Percentiles rank a stretch among this genome's conserved stretches.
Evolutionary conservation across 2,113 vertebrate genomes (phyloP).

Genomic region (Eolophus roseicapilla): DNA sequence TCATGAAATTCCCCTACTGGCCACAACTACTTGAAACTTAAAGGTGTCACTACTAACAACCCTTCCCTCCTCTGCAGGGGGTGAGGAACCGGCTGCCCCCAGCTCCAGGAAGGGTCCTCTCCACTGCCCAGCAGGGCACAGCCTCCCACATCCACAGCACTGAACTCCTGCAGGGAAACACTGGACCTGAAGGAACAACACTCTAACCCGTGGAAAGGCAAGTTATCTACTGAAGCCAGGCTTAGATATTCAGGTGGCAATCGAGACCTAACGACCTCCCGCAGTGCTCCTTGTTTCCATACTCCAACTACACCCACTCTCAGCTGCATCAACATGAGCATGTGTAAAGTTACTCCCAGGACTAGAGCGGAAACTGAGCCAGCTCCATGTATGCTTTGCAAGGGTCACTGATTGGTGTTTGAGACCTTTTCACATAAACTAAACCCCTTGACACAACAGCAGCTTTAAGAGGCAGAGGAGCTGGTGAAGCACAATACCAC

Average conservation of each 20-base stretch:
- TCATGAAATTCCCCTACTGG: neutral
- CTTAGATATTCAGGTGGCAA: neutral
- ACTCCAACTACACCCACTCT: neutral
- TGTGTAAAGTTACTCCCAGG: neutral
- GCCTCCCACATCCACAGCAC: neutral
- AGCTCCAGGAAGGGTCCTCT: neutral
- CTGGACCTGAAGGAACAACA: neutral
- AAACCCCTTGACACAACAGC: neutral
- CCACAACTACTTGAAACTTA: neutral
- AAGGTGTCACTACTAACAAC: neutral
- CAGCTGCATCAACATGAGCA: neutral
- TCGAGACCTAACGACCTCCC: neutral
- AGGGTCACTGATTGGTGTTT: neutral
- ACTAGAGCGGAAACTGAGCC: neutral
- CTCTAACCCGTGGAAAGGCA: neutral
- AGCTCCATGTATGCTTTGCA: neutral
- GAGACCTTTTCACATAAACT: neutral
- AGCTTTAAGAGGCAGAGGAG: neutral
- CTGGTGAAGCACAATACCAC: neutral
- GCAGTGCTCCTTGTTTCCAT: neutral
- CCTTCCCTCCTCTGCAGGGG: neutral
- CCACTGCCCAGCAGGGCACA: fast-evolving
- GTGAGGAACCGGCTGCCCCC: neutral
- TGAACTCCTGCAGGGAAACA: neutral
- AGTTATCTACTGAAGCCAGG: neutral